phyloP scores from a whole-genome alignment of 2,113 vertebrate genomes.

The Microcebus murinus region DNA sequence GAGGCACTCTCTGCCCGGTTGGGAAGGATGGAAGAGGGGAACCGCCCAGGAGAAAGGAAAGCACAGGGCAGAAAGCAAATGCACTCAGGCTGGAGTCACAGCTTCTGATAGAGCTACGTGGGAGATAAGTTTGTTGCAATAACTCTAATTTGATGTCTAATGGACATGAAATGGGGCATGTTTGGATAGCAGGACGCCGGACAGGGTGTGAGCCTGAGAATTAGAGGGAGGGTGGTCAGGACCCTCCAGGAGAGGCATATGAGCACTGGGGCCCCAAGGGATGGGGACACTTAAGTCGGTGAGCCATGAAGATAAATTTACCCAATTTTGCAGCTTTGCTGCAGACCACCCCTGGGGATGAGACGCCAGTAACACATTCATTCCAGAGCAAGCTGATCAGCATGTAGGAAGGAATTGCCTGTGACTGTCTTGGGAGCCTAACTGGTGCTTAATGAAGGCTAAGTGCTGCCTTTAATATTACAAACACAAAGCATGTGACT shows the following conservation, averaged over 20 bases:
- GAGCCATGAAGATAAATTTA: neutral
- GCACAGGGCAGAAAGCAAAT: neutral
- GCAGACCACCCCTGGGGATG: neutral
- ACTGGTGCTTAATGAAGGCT: neutral
- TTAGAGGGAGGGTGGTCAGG: neutral
- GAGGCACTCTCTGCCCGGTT: neutral
- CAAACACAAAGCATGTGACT: neutral
- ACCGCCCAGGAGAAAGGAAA: neutral
- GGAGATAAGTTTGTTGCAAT: neutral
- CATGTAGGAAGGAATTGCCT: neutral
- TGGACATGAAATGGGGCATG: neutral
- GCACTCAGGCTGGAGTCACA: neutral
- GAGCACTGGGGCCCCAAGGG: neutral
- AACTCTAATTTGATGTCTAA: neutral
- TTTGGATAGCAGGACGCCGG: neutral
- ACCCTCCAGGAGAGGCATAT: neutral
- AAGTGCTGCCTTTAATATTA: neutral
- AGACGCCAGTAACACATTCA: neutral
- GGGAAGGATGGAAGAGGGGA: neutral
- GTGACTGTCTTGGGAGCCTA: neutral
- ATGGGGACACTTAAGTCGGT: neutral
- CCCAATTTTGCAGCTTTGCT: neutral
- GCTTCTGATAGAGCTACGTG: neutral
- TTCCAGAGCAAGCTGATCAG: neutral
- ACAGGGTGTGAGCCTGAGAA: neutral